Evolutionary conservation across 2,888 invertebrate genomes (phyloP).

Genomic region (Mellilla xanthometata): DNA sequence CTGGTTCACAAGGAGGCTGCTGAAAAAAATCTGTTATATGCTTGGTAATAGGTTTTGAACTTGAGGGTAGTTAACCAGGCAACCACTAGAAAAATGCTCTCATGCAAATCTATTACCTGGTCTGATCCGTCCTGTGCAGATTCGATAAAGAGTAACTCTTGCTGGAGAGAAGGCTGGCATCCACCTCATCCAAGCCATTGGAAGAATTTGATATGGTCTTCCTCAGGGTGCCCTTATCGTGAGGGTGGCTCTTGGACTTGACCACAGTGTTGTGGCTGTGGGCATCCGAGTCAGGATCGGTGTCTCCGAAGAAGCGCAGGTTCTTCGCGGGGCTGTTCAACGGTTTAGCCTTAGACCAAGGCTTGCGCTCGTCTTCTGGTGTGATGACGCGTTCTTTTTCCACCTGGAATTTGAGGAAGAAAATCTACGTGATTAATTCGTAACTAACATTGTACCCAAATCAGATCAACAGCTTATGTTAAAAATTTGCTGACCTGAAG

Average conservation of each 20-base stretch:
- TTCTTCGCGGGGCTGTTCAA: slow-evolving; percentile 84
- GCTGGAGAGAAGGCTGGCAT: slow-evolving; percentile 58
- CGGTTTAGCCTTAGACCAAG: slow-evolving; percentile 56
- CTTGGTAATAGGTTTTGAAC: too few relatives aligned
- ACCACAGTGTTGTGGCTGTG: slow-evolving; percentile 59
- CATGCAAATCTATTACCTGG: too few relatives aligned
- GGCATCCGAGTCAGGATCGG: slow-evolving; percentile 88
- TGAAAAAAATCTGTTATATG: too few relatives aligned
- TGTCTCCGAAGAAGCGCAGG: slow-evolving; percentile 92
- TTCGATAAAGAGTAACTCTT: slow-evolving; percentile 74
- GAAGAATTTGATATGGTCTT: slow-evolving; percentile 74
- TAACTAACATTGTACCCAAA: too few relatives aligned
- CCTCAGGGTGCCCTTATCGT: slow-evolving; percentile 52
- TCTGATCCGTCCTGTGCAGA: slow-evolving; percentile 53
- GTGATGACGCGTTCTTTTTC: slow-evolving; percentile 77
- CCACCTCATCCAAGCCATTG: slow-evolving; percentile 68
- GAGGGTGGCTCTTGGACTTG: slow-evolving; percentile 57
- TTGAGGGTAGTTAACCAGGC: too few relatives aligned
- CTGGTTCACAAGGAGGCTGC: too few relatives aligned
- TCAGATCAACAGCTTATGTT: too few relatives aligned
- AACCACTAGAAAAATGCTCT: too few relatives aligned
- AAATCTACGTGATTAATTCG: too few relatives aligned
- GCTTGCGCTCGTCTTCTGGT: slow-evolving; percentile 81
- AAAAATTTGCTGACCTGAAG: too few relatives aligned
- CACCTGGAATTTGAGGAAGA: slow-evolving; percentile 61